phyloP scores from a whole-genome alignment of 2,797 vertebrate genomes.

The Onychomys torridus region DNA sequence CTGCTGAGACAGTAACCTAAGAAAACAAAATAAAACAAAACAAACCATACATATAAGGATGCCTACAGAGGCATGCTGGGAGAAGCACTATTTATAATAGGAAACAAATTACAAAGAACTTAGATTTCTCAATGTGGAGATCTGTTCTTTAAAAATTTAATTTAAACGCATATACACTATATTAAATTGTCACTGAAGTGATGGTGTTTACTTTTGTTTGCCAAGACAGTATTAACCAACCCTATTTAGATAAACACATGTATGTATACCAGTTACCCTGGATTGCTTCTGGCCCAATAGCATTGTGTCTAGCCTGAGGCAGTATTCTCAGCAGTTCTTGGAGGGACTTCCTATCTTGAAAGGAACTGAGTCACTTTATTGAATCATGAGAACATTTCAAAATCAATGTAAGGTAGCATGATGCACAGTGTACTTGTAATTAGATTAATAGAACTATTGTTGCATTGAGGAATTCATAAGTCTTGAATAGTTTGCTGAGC shows the following conservation, averaged over 20 bases:
- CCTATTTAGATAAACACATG: neutral
- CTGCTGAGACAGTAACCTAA: neutral
- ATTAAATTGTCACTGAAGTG: slow-evolving; percentile 5
- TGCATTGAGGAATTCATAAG: slow-evolving; percentile 23
- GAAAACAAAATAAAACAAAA: neutral
- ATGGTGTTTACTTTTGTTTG: neutral
- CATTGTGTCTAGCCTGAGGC: neutral
- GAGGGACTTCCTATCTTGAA: neutral
- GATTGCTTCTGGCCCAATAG: neutral
- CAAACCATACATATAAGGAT: neutral
- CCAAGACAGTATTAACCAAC: neutral
- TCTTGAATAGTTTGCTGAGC: neutral
- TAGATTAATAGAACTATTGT: slow-evolving; percentile 49
- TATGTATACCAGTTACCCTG: neutral
- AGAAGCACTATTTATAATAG: slow-evolving; percentile 19
- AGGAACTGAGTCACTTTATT: slow-evolving; percentile 5
- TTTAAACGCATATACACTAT: neutral
- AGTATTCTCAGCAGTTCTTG: neutral
- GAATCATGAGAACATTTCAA: slow-evolving; percentile 38
- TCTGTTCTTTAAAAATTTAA: neutral
- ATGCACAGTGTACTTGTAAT: neutral
- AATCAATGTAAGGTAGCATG: neutral
- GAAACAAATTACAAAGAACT: neutral
- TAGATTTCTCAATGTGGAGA: neutral
- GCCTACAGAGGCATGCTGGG: neutral